Evolutionary conservation across 2,888 invertebrate genomes (phyloP).

Genomic region (Lycocerus yunnanus): DNA sequence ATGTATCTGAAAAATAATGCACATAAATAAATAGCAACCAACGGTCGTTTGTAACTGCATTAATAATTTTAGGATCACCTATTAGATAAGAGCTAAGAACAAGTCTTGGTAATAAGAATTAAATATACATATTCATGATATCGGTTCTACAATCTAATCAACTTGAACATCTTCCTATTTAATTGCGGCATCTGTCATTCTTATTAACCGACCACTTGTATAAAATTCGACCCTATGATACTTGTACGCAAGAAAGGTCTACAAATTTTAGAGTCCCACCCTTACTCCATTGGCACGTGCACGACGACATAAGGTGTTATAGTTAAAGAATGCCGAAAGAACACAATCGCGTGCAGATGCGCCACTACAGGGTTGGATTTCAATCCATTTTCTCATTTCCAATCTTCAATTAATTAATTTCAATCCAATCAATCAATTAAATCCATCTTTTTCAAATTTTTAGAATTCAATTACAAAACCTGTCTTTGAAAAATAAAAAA

Average conservation of each 20-base stretch:
- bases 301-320: conserved; percentile 48
- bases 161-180: conserved; percentile 43
- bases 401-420: too few relatives aligned
- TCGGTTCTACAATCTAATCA: conserved; percentile 46
- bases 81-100: conserved; percentile 28
- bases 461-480: too few relatives aligned
- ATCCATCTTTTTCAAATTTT: too few relatives aligned
- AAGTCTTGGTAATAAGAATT: conserved; percentile 39
- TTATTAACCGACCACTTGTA: conserved; percentile 39
- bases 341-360: conserved; percentile 41
- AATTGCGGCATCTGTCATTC: conserved; percentile 53
- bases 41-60: conserved; percentile 29
- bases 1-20: background rate
- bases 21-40: conserved; percentile 12
- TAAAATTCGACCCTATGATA: conserved; percentile 31
- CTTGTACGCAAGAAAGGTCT: conserved; percentile 33
- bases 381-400: too few relatives aligned
- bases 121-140: conserved; percentile 49
- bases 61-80: conserved; percentile 25
- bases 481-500: too few relatives aligned
- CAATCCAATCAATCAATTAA: too few relatives aligned
- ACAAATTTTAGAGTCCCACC: conserved; percentile 27
- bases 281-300: conserved; percentile 43
- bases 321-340: conserved; percentile 48
- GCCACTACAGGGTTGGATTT: conserved; percentile 33